These are phyloP conservation scores for Magallana ariakensis DNA, from an alignment of 1,140 invertebrate genomes.

Conservation along the genomic window DNA sequence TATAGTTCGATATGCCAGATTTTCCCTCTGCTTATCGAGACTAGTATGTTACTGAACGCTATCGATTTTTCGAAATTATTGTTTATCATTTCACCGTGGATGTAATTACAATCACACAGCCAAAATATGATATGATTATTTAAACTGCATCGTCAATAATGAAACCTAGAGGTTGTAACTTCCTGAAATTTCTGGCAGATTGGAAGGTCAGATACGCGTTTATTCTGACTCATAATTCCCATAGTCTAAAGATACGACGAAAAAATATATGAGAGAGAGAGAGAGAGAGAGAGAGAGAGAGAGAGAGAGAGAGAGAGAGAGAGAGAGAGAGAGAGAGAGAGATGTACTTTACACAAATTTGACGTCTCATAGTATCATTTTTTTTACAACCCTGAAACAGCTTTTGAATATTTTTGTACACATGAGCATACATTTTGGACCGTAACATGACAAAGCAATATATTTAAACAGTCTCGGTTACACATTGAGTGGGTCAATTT, in stretches of 20 bases:
- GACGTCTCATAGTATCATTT: no score
- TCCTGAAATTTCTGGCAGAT: neutral
- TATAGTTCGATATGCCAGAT: neutral
- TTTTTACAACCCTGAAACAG: no score
- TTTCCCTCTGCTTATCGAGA: neutral
- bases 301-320: no score
- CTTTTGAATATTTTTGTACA: neutral
- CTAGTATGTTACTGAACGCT: neutral
- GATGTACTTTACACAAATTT: no score
- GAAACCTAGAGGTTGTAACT: neutral
- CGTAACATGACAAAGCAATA: constrained; percentile 12
- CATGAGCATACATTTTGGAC: neutral
- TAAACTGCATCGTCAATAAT: constrained; percentile 11
- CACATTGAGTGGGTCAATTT: neutral
- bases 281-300: no score
- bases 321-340: no score
- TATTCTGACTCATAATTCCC: neutral
- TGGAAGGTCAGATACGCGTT: neutral
- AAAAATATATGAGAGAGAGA: neutral
- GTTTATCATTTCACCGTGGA: constrained; percentile 16
- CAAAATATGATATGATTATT: constrained; percentile 21
- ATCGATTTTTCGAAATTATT: constrained; percentile 17
- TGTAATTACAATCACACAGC: neutral
- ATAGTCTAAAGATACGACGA: neutral
- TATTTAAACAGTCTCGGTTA: neutral